Conservation (phyloP, 2,113 vertebrate species). For the Ageneiosus marmoratus region DNA sequence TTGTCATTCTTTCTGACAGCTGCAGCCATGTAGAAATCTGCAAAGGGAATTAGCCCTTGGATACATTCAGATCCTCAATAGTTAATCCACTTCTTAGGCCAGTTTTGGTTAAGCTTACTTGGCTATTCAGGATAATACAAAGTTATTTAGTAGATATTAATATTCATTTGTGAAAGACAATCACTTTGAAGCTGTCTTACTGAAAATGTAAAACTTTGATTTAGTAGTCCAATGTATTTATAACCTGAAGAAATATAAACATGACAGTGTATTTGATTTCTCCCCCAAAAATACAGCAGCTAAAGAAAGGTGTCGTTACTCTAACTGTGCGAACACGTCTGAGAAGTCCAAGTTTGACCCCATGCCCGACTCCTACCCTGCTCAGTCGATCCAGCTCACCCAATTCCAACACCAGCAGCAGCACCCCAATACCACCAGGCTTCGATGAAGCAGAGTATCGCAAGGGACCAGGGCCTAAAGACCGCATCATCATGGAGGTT, state of each 20-base stretch:
- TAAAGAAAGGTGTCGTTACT: conserved; percentile 91
- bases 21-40: background rate
- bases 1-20: conserved; percentile 16
- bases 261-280: background rate
- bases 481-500: conserved; percentile 94
- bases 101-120: background rate
- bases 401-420: conserved; percentile 76
- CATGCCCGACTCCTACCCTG: conserved; percentile 84
- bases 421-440: conserved; percentile 46
- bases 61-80: background rate
- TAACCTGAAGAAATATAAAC: background rate
- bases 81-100: background rate
- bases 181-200: background rate
- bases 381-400: conserved; percentile 90
- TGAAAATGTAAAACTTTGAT: background rate
- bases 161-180: background rate
- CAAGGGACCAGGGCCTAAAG: conserved; percentile 86
- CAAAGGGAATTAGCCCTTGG: background rate
- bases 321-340: conserved; percentile 89
- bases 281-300: conserved; percentile 75
- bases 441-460: conserved; percentile 76
- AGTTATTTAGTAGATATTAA: background rate
- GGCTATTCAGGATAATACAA: background rate
- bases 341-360: conserved; percentile 91
- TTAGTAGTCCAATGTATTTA: background rate